Evolutionary conservation across 1,140 invertebrate species (phyloP).

Genomic region (Drosophila sucinea): DNA sequence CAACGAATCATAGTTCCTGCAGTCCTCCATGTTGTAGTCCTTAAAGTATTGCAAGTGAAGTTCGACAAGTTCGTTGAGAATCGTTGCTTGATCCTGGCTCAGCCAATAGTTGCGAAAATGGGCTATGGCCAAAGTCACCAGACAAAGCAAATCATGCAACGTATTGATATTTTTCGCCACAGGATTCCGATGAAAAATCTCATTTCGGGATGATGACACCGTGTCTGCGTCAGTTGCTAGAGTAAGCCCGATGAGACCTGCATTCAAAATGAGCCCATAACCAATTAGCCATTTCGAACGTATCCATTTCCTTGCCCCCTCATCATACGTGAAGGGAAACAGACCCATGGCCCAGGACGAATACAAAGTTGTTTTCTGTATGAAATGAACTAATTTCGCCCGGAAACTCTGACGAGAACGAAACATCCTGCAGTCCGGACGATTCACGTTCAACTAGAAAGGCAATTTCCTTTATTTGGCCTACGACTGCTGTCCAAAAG

Average conservation of each 20-base stretch:
- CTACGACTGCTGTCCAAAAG: slow-evolving; percentile 18
- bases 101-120: neutral
- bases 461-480: neutral
- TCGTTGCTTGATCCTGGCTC: neutral
- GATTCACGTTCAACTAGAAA: slow-evolving; percentile 4
- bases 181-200: neutral
- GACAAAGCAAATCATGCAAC: neutral
- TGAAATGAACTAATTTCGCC: neutral
- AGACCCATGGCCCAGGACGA: neutral
- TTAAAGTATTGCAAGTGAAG: neutral
- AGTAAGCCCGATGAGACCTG: neutral
- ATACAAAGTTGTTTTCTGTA: neutral
- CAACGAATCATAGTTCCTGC: neutral
- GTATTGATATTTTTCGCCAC: neutral
- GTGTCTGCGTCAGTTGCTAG: too few relatives aligned
- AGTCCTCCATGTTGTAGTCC: neutral
- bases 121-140: too few relatives aligned
- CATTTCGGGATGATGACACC: neutral
- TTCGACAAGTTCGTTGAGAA: neutral
- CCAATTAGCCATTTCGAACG: slow-evolving; percentile 6
- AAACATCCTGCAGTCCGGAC: slow-evolving; percentile 33
- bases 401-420: neutral
- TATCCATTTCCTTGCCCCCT: neutral
- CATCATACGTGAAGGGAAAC: slow-evolving; percentile 2
- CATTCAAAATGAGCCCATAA: slow-evolving; percentile 4